Evolutionary conservation across 2,797 vertebrate species (phyloP).

Genomic region (Nannoperca australis): DNA sequence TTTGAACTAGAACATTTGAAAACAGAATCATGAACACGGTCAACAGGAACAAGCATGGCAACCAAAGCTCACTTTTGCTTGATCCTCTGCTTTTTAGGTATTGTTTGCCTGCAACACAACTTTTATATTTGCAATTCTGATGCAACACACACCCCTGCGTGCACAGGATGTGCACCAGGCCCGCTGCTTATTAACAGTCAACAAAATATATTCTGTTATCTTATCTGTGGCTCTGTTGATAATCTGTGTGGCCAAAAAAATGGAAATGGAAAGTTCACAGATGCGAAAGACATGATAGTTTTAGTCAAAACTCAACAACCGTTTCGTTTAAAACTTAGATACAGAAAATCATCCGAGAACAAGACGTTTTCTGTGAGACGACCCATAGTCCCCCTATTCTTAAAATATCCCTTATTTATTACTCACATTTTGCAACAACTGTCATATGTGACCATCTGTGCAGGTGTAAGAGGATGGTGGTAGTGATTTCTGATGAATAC

Average conservation of each 20-base stretch:
- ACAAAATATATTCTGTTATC: background rate
- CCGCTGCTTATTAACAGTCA: background rate
- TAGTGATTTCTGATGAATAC: conserved; percentile 96
- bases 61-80: background rate
- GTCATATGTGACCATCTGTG: conserved; percentile 16
- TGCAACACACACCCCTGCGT: background rate
- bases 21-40: background rate
- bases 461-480: conserved; percentile 97
- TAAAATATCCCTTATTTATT: conserved; percentile 10
- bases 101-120: background rate
- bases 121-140: background rate
- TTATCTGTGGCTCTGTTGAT: background rate
- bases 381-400: too few relatives aligned
- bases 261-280: background rate
- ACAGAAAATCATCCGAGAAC: background rate
- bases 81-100: background rate
- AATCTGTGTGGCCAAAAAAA: background rate
- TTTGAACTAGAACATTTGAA: background rate
- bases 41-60: background rate
- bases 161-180: background rate
- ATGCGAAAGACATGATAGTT: conserved; percentile 9
- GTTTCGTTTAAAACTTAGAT: conserved; percentile 17
- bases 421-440: background rate
- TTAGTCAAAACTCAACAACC: background rate
- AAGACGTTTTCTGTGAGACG: background rate